Base-by-base conservation (phyloP, 1,140 invertebrate genomes). In the Aphelinus atriplicis region DNA sequence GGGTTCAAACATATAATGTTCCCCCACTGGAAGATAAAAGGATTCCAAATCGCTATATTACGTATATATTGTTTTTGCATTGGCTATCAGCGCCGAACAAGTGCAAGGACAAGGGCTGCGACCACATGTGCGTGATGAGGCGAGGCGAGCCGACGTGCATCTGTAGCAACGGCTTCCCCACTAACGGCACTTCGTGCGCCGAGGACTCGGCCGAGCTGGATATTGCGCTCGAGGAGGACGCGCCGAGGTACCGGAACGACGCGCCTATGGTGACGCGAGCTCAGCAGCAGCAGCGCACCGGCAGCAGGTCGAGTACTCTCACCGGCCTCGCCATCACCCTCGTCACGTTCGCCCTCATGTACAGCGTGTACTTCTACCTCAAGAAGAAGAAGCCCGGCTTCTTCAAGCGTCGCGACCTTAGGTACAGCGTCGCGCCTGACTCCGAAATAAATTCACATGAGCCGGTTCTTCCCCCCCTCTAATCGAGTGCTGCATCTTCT, bases 341-440 rank as follows among this genome's bases (percentile, higher is more conserved):
- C 5, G 10, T 79, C 3, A 5, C 67, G 2, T 67, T 66, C 46
- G 66, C 80, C 3, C 5, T 77, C 3, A n/a, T 80, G 10, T 45
- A 78, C 3, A 66, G 51, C 7, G 79, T 81, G 9, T 82, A 77
- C 60, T 83, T 81, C 46, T 83, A 84, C 61, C 78, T 76, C 1
- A 76, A 80, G 42, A 83, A 79, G 73, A 69, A 77, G 3, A 84
- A 73, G 60, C 66, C 75, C 0, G 79, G 75, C 60, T 47, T 78
- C n/a, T 72, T 78, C 2, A 79, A 79, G 26, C 78, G 78, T 7
- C 78, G 78, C 4, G 77, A 81, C 72, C 50, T 81, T 26, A 85
- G 83, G 78, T 87, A 26, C 26, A 26, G 78, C 71, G 77, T 79
- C 56, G 51, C 53, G 78, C 43, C 74, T 75, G 10, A 64, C 10